A percentile compares a stretch with the other conserved stretches of the same genome.
Evolutionary conservation across 2,797 vertebrate species (phyloP).

Genomic region (Atherinosoma microstoma): DNA sequence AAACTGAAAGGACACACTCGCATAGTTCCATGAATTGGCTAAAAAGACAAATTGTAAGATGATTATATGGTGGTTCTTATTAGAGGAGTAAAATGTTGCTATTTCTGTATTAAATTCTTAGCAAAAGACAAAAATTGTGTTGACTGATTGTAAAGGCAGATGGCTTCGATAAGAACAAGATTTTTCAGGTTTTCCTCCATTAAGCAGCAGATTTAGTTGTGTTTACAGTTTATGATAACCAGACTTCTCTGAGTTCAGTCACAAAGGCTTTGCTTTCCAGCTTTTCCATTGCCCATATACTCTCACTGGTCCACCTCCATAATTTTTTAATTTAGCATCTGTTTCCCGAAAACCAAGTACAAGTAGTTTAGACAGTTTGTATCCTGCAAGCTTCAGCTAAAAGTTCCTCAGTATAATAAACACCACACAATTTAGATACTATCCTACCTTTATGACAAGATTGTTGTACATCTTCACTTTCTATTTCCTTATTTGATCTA

Average conservation of each 20-base stretch:
- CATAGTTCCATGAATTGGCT: not conserved
- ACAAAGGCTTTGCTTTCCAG: not conserved
- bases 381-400: not conserved
- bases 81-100: not conserved
- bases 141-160: too few species aligned
- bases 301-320: not conserved
- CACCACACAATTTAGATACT: not conserved
- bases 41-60: not conserved
- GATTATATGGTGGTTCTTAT: not conserved
- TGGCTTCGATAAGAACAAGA: too few species aligned
- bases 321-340: not conserved
- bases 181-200: not conserved
- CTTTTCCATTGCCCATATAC: not conserved
- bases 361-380: not conserved
- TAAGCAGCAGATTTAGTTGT: not conserved
- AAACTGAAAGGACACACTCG: not conserved
- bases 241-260: not conserved
- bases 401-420: not conserved
- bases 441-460: not conserved
- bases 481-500: not conserved
- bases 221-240: not conserved
- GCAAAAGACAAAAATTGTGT: too few species aligned
- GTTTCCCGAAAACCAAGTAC: not conserved
- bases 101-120: not conserved
- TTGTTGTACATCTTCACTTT: not conserved